These are phyloP conservation scores for Helicoverpa zea DNA, from an alignment of 1,140 invertebrate genomes.

Conservation along the genomic window DNA sequence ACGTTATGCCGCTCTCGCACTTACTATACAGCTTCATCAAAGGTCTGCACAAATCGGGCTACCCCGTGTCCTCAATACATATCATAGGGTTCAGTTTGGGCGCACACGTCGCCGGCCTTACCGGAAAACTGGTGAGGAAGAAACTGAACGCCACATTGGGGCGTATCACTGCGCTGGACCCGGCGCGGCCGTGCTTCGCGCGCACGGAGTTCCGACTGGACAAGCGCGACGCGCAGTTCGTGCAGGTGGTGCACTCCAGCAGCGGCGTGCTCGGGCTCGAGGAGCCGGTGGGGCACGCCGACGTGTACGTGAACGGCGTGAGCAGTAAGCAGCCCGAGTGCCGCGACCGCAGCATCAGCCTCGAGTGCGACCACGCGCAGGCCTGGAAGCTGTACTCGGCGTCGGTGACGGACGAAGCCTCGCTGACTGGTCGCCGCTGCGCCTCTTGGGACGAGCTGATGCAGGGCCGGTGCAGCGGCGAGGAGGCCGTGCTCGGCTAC, in stretches of 20 bases:
- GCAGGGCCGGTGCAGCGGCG: constrained; percentile 64
- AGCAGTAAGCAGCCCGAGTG: constrained; percentile 72
- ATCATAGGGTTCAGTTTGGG: constrained; percentile 93
- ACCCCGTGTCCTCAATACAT: constrained; percentile 87
- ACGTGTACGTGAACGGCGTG: constrained; percentile 77
- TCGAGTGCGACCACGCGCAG: constrained; percentile 75
- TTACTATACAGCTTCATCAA: constrained; percentile 70
- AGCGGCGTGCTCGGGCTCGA: constrained; percentile 77
- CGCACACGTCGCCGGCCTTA: constrained; percentile 92
- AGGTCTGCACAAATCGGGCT: constrained; percentile 69
- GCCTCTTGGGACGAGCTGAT: constrained; percentile 66
- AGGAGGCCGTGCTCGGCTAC: constrained; percentile 66
- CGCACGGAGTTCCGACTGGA: constrained; percentile 75
- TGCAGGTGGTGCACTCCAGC: constrained; percentile 86
- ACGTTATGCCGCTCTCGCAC: constrained; percentile 67
- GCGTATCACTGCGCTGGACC: constrained; percentile 92
- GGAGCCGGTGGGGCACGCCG: constrained; percentile 76
- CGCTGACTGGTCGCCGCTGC: constrained; percentile 64
- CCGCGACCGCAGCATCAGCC: constrained; percentile 56
- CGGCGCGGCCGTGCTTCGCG: constrained; percentile 90
- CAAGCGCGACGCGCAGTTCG: constrained; percentile 79
- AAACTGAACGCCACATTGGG: constrained; percentile 87
- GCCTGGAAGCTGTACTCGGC: constrained; percentile 72
- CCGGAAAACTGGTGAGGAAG: constrained; percentile 89
- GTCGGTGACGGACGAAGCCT: constrained; percentile 61